Percentiles rank a stretch among this genome's conserved stretches.
Conservation (phyloP, 2,113 vertebrate species). For the Orthochromis indermauri region DNA sequence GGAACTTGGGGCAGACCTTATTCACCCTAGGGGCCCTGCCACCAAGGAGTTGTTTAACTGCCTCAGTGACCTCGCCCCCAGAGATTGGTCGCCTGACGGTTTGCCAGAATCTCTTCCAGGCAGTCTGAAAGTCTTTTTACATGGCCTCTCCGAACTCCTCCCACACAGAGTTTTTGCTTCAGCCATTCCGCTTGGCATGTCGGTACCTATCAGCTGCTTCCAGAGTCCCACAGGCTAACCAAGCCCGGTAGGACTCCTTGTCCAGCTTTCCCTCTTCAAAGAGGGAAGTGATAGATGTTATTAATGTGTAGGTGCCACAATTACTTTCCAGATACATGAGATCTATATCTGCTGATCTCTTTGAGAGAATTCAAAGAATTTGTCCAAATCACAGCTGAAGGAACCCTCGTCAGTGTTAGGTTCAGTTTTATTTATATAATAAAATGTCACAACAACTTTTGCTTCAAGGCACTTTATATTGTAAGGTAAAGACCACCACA, state of each 20-base stretch:
- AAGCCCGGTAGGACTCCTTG: too few relatives aligned
- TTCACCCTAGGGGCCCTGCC: too few relatives aligned
- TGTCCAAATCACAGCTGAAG: background rate
- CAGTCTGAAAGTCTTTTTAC: too few relatives aligned
- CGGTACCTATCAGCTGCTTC: too few relatives aligned
- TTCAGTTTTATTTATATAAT: background rate
- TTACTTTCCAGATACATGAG: background rate
- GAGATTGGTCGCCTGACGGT: background rate
- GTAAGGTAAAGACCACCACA: background rate
- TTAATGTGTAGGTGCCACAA: background rate
- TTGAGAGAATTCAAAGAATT: background rate
- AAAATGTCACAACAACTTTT: background rate
- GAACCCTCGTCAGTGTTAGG: background rate
- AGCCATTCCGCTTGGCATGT: too few relatives aligned
- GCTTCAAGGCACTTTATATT: background rate
- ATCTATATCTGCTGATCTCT: background rate
- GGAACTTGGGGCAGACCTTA: fast-evolving
- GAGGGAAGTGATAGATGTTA: background rate
- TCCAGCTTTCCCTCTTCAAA: background rate
- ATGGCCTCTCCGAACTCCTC: too few relatives aligned
- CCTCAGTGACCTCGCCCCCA: background rate
- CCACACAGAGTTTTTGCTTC: too few relatives aligned
- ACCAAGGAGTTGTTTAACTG: background rate
- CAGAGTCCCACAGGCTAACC: too few relatives aligned
- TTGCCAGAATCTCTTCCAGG: too few relatives aligned